Evolutionary conservation across 2,113 vertebrate species (phyloP), one percentile per base, ranked within the genome.

Genomic region (Cottus gobio): DNA sequence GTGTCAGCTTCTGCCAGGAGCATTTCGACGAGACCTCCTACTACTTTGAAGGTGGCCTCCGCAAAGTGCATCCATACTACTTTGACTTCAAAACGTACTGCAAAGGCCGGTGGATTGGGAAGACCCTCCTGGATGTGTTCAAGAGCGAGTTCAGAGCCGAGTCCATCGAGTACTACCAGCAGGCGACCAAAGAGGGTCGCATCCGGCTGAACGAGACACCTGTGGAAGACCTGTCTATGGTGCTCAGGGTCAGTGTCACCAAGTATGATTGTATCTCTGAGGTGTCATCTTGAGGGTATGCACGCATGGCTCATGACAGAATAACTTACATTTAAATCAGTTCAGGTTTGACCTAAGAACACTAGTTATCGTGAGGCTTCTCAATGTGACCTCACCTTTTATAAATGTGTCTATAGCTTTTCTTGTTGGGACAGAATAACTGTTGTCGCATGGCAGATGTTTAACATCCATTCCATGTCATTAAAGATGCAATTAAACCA

Each of bases 61-160:
- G 98, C 39, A 99, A 99, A 92, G 98, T 99, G 70, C 85, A 82
- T 0, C 97, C 98, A 0, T 99, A 99, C 89, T 98, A 95, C 80
- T 99, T 95, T 84, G 97, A 99, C 57, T 99, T 98, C 80, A 94
- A 90, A 66, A 97, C 96, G 1, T 99, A 99, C 87, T 99, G 98
- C 85, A 99, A 99, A 90, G 98, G 97, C 6, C 96, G 98, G 39
- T 99, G 98, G 98, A 88, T 99, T 58, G 98, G 98, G 52, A 96
- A 92, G 89, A 98, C 90, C 79, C 95, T 99, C 4, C 71, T 93
- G 67, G 94, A 99, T 7, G 97, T 99, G 67, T 99, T 99, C 90
- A 84, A 89, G 75, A 94, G 86, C 4, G 98, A 99, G 92, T 99
- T 99, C 93, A 95, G 97, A 26, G 87, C 96, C 0, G 96, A 98